These are phyloP conservation scores for Drosophila rhopaloa DNA, from an alignment of 1,140 invertebrate species.

Conservation along the genomic window DNA sequence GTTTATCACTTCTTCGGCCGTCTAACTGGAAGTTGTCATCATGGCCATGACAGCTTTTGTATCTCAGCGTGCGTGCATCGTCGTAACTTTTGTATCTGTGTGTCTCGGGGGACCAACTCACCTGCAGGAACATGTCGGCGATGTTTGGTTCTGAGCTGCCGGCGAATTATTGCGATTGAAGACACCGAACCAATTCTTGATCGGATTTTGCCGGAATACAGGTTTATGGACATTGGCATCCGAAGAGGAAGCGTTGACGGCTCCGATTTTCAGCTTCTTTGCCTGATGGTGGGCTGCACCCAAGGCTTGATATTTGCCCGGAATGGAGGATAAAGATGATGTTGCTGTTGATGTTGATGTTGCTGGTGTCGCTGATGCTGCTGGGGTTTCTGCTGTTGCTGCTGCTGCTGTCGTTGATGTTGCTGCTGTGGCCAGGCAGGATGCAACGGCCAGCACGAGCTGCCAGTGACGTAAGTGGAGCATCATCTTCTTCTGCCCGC, in stretches of 20 bases:
- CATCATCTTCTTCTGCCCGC: conserved; percentile 65
- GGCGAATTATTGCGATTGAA: conserved; percentile 83
- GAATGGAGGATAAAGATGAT: conserved; percentile 63
- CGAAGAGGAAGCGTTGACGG: conserved; percentile 32
- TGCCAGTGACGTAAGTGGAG: conserved; percentile 80
- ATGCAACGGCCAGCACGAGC: conserved; percentile 76
- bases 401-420: conserved; percentile 20
- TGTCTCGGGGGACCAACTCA: conserved; percentile 45
- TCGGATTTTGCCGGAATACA: conserved; percentile 82
- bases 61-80: conserved; percentile 17
- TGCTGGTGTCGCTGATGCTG: conserved; percentile 10
- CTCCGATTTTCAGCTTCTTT: conserved; percentile 66
- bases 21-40: conserved; percentile 69
- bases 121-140: conserved; percentile 81
- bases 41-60: conserved; percentile 64
- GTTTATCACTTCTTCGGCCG: conserved; percentile 45
- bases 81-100: conserved; percentile 23
- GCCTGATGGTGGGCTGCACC: conserved; percentile 64
- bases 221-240: conserved; percentile 61
- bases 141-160: conserved; percentile 71
- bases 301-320: conserved; percentile 81
- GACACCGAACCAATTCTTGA: conserved; percentile 84
- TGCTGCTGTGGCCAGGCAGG: conserved; percentile 54
- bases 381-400: conserved; percentile 14
- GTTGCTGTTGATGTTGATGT: conserved; percentile 31